phyloP scores from a whole-genome alignment of 2,113 vertebrate species.

The Platycercus adscitus region DNA sequence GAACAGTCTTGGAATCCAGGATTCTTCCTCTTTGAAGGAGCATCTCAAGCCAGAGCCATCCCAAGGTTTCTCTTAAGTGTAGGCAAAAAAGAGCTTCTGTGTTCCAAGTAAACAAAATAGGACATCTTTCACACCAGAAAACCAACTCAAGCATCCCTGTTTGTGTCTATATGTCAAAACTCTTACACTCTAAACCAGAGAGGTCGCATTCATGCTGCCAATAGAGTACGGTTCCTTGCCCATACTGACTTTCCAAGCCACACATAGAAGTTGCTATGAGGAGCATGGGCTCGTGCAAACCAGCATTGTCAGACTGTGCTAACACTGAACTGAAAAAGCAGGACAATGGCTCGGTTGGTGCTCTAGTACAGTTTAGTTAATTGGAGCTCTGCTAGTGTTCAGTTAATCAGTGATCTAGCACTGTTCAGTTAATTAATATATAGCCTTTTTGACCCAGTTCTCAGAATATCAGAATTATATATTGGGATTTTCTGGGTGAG shows the following conservation, averaged over 20 bases:
- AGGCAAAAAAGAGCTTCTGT: neutral
- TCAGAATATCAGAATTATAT: neutral
- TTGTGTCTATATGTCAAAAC: neutral
- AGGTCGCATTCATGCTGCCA: neutral
- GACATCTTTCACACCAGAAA: neutral
- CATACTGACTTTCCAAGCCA: neutral
- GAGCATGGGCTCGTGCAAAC: neutral
- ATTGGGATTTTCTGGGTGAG: neutral
- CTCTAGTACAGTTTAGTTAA: neutral
- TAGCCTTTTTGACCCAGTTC: neutral
- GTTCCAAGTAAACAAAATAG: neutral
- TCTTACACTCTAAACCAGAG: neutral
- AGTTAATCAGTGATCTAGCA: neutral
- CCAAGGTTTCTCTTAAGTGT: neutral
- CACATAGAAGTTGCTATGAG: neutral
- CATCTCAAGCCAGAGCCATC: neutral
- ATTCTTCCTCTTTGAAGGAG: neutral
- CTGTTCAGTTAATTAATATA: neutral
- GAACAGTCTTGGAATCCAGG: neutral
- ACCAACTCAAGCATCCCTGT: neutral
- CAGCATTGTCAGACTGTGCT: neutral
- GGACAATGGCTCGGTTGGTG: neutral
- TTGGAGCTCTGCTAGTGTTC: neutral
- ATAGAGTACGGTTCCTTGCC: rapidly evolving
- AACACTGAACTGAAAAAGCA: neutral